Evolutionary conservation across 2,888 invertebrate species (phyloP), one percentile per base, ranked within the genome.

Genomic region (Dryococelus australis): DNA sequence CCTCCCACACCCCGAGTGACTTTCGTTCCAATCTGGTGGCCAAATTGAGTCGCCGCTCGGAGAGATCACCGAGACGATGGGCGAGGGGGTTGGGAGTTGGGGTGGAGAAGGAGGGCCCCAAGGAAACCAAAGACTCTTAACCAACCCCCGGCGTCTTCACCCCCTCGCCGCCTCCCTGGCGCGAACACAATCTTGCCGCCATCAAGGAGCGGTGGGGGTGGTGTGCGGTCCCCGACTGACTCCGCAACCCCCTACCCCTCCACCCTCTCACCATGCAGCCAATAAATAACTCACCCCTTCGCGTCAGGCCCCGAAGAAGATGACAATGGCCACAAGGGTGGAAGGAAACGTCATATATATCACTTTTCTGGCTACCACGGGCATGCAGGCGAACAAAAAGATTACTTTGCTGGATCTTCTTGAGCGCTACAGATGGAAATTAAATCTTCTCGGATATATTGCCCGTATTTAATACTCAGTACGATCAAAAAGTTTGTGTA

Each of bases 21-120:
- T 65, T 65, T 65, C 65, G 65, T 65, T 65, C 65, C 65, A 65
- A 65, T 65, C 65, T 65, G 65, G 65, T 47, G 65, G 65, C 65
- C 65, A 65, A 65, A 65, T 65, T 65, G 65, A 65, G 65, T 65
- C 65, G 65, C 65, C 65, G 47, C 5, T 65, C 65, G 65, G 65
- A 16, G 65, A 65, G 65, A 65, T 65, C 65, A 65, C 65, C 65
- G 20, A 65, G 65, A 65, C 65, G 65, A 16, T 65, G 65, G 65
- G 65, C 16, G 20, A 65, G 16, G 24, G 20, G 20, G 47, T 9
- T 9, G 65, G 65, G 65, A n/a, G n/a, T n/a, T 9, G 65, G 65
- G 65, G 65, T 65, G n/a, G n/a, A n/a, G n/a, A n/a, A n/a, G 8
- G 20, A 16, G 24, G 65, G 65, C 10, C 16, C 10, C 65, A 65